Conservation (phyloP, 2,888 invertebrate genomes). For the Drosophila kanekoi region DNA sequence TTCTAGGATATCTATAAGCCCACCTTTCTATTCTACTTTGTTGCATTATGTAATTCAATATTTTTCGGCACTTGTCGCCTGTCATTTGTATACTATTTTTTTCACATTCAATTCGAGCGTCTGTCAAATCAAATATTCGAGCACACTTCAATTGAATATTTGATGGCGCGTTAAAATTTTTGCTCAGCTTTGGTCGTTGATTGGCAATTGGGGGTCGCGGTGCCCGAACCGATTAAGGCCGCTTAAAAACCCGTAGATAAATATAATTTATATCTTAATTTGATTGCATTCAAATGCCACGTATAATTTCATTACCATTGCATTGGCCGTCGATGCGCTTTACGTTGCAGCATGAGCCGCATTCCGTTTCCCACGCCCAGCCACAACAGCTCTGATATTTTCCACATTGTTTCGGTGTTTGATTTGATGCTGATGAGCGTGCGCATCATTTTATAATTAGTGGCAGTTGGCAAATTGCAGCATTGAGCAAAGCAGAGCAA, state of each 20-base stretch:
- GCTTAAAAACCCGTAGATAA: conserved; percentile 19
- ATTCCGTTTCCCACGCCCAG: background rate
- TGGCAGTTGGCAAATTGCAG: conserved; percentile 21
- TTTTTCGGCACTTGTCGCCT: conserved; percentile 16
- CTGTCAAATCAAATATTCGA: conserved; percentile 38
- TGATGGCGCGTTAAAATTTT: conserved; percentile 34
- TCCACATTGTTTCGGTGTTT: conserved; percentile 29
- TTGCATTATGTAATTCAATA: conserved; percentile 23
- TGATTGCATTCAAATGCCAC: conserved; percentile 59
- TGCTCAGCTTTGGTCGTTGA: conserved; percentile 2
- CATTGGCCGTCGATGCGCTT: conserved; percentile 15
- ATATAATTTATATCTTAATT: conserved; percentile 57
- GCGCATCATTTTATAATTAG: conserved; percentile 63
- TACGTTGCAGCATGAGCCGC: conserved; percentile 3
- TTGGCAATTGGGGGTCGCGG: no score
- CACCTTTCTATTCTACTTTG: background rate
- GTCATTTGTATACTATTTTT: conserved; percentile 13
- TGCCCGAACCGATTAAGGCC: conserved; percentile 3
- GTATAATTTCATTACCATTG: conserved; percentile 65
- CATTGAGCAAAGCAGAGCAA: conserved; percentile 10
- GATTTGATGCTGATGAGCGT: background rate
- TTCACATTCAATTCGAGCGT: conserved; percentile 21
- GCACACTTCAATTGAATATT: conserved; percentile 41
- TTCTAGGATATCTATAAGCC: conserved; percentile 5
- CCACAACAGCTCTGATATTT: conserved; percentile 18